Percentiles rank a stretch among this genome's conserved stretches.
Conservation (phyloP, 2,113 vertebrate genomes). For the Poecilia latipinna region DNA sequence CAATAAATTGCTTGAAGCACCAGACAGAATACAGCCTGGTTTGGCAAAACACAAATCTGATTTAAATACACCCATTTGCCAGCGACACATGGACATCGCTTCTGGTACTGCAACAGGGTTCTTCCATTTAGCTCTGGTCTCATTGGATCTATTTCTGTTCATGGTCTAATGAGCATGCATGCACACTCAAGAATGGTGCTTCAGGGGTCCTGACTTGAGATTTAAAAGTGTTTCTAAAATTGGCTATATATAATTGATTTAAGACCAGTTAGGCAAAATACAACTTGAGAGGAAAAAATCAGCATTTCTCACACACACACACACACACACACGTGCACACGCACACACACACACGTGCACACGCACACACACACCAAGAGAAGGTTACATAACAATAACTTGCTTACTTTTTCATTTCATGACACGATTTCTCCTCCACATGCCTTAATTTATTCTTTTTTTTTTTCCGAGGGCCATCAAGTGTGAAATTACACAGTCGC, state of each 20-base stretch:
- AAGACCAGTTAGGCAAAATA: not conserved
- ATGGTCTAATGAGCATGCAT: not conserved
- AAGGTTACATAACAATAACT: not conserved
- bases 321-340: not conserved
- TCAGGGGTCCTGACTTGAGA: not conserved
- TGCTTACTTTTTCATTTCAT: not conserved
- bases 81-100: not conserved
- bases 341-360: not conserved
- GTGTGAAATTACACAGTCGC: slow-evolving; percentile 35
- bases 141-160: not conserved
- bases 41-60: not conserved
- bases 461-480: not conserved
- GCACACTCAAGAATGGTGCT: not conserved
- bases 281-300: not conserved
- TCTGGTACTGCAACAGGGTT: not conserved
- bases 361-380: not conserved
- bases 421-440: slow-evolving; percentile 4
- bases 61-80: not conserved
- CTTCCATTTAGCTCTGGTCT: not conserved
- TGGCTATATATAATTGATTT: not conserved
- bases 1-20: not conserved
- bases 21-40: not conserved
- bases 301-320: not conserved
- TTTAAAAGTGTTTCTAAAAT: not conserved
- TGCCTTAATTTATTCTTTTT: slow-evolving; percentile 14